A percentile compares a stretch with the other conserved stretches of the same genome.
phyloP scores from a whole-genome alignment of 2,888 invertebrate genomes.

The Troides helena region DNA sequence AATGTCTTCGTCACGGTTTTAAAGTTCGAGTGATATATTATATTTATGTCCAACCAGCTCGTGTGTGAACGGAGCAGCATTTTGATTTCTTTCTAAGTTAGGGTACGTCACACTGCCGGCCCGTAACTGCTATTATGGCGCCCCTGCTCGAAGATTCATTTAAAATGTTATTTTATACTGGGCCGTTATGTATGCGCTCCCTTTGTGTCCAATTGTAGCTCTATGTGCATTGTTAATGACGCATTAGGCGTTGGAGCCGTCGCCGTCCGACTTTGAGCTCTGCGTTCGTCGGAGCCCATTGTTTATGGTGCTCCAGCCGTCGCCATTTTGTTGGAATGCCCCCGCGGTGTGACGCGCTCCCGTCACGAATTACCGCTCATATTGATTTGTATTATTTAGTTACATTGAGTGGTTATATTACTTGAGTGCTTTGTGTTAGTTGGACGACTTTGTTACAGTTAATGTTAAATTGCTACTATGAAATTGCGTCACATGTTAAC shows the following conservation, averaged over 20 bases:
- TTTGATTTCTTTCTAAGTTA: conserved; percentile 60
- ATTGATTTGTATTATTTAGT: conserved; percentile 67
- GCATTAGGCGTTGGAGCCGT: conserved; percentile 9
- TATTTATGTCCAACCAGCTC: conserved; percentile 45
- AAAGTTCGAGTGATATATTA: too few relatives aligned
- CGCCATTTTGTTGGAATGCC: conserved; percentile 63
- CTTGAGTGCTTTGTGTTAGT: conserved; percentile 31
- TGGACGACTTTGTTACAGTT: background rate
- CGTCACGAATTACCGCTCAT: conserved; percentile 43
- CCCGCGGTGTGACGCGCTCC: conserved; percentile 17
- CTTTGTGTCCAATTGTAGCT: conserved; percentile 61
- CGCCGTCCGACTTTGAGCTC: conserved; percentile 45
- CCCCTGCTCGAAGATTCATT: conserved; percentile 76
- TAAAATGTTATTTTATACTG: conserved; percentile 80
- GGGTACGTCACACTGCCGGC: conserved; percentile 67
- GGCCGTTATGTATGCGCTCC: conserved; percentile 64
- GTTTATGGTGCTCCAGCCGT: conserved; percentile 42
- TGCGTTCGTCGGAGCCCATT: conserved; percentile 36
- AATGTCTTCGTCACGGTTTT: too few relatives aligned
- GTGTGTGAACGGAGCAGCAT: conserved; percentile 45
- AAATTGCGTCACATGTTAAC: too few relatives aligned
- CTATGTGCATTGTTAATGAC: conserved; percentile 50
- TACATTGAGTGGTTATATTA: conserved; percentile 63
- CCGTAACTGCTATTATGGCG: conserved; percentile 73
- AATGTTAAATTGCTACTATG: too few relatives aligned